Evolutionary conservation across 2,888 invertebrate species (phyloP), one percentile per base, ranked within the genome.

Genomic region (Lasius platythorax): DNA sequence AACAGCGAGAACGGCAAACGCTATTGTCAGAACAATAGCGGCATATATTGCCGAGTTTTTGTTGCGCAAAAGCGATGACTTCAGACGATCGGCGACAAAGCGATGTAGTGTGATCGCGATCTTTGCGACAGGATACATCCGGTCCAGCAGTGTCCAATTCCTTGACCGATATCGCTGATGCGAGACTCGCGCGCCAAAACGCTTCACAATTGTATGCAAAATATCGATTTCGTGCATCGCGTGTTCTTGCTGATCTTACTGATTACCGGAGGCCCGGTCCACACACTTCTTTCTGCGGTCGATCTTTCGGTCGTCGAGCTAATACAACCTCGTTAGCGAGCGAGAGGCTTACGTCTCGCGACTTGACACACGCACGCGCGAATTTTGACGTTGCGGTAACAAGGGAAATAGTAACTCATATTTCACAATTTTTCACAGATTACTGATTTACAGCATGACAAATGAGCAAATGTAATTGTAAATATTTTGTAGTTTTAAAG

Each of bases 161-260:
- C 92, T 92, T 92, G 92, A 92, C 92, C 91, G 87, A 90, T 84
- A 89, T 90, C 88, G 88, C 84, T 87, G 87, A 83, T 84, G 89
- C 90, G 89, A 84, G 87, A 91, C 91, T 43, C 33, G n/a, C 46
- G 18, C 82, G 82, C 78, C 84, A 76, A 85, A 86, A 86, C 81
- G 87, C 79, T 89, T 87, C 85, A 85, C 90, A 89, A 92, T 92
- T 92, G 92, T 92, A 92, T 92, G 92, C 92, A 91, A 92, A 92
- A 91, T 92, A 87, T 89, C 86, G 87, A 90, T 91, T 92, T 91
- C 89, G 91, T 87, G 89, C 76, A 89, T 88, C 88, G 78, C 23
- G 79, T 82, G 70, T 83, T 82, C 72, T 76, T 73, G 75, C 75
- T 53, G 66, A 67, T 70, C 53, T 53, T 63, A 78, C 63, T 56